phyloP scores from a whole-genome alignment of 2,113 vertebrate species.

The Dunckerocampus dactyliophorus region DNA sequence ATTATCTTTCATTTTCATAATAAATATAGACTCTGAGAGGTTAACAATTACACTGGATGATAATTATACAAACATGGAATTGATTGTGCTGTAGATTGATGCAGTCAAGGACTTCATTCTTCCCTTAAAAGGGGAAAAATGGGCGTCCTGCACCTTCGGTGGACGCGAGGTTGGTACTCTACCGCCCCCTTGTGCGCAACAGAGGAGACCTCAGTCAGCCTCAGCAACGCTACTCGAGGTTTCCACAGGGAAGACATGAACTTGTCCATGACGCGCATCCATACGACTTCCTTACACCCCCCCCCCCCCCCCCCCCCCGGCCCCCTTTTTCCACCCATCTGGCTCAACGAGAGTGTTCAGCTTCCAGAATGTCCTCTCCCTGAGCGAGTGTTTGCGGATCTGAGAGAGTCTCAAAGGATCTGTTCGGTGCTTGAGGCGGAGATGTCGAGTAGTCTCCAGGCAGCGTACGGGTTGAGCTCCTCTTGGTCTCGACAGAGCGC shows the following conservation, averaged over 20 bases:
- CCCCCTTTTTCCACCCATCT: not conserved
- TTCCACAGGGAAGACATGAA: too few species aligned
- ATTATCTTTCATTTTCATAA: conserved; percentile 44
- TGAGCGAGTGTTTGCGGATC: conserved; percentile 19
- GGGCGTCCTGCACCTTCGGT: not conserved
- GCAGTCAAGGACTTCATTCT: not conserved
- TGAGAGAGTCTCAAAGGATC: conserved; percentile 79
- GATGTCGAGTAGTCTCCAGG: conserved; percentile 93
- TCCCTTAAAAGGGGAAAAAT: not conserved
- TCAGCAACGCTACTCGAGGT: too few species aligned
- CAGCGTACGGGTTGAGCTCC: conserved; percentile 86
- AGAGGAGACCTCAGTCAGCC: not conserved
- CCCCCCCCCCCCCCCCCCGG: too few species aligned
- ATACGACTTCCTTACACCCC: too few species aligned
- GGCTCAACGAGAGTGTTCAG: too few species aligned
- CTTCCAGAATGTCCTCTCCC: conserved; percentile 19
- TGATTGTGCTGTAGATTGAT: too few species aligned
- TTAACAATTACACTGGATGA: conserved; percentile 39
- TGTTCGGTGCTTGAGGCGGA: conserved; percentile 92
- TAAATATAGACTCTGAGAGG: conserved; percentile 57
- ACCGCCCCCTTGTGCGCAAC: conserved; percentile 50
- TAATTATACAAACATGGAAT: conserved; percentile 37
- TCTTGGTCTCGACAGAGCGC: conserved; percentile 94
- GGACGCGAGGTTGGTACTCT: conserved; percentile 17
- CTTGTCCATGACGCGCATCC: too few species aligned